phyloP scores from a whole-genome alignment of 35 echinoderm and acorn worm genomes.

The Ophioderma brevispina region DNA sequence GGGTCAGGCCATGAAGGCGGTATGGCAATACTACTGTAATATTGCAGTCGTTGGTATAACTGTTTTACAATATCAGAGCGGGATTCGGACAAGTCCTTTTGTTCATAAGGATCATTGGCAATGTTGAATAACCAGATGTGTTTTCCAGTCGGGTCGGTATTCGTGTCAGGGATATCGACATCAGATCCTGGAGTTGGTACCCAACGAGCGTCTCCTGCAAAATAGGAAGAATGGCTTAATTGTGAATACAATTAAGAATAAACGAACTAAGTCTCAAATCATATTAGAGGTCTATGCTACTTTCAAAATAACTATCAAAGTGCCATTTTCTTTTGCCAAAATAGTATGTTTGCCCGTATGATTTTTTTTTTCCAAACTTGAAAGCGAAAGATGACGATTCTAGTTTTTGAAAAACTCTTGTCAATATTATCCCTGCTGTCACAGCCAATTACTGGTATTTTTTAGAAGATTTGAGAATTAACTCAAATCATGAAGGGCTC shows the following conservation, averaged over 20 bases:
- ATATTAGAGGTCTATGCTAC: not conserved
- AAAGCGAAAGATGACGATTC: not conserved
- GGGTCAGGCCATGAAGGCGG: constrained; percentile 42
- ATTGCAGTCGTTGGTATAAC: constrained; percentile 42
- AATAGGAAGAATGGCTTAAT: not conserved
- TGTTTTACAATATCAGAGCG: constrained; percentile 45
- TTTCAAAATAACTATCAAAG: not conserved
- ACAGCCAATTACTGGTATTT: not conserved
- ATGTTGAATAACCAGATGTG: constrained; percentile 79
- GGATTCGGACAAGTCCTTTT: constrained; percentile 65
- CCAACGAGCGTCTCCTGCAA: constrained; percentile 70
- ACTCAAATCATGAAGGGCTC: not conserved
- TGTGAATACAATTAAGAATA: not conserved
- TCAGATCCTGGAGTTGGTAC: constrained; percentile 75
- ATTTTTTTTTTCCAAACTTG: not conserved
- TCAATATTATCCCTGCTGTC: not conserved
- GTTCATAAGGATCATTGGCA: constrained; percentile 75
- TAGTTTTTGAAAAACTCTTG: not conserved
- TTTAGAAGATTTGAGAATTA: not conserved
- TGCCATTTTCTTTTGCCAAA: not conserved
- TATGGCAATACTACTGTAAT: constrained; percentile 31
- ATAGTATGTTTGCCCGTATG: not conserved
- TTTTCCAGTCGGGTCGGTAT: constrained; percentile 39
- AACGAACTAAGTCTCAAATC: not conserved
- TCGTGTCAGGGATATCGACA: constrained; percentile 34